phyloP scores from a whole-genome alignment of 2,797 vertebrate genomes.

The Phyllotis vaccarum region DNA sequence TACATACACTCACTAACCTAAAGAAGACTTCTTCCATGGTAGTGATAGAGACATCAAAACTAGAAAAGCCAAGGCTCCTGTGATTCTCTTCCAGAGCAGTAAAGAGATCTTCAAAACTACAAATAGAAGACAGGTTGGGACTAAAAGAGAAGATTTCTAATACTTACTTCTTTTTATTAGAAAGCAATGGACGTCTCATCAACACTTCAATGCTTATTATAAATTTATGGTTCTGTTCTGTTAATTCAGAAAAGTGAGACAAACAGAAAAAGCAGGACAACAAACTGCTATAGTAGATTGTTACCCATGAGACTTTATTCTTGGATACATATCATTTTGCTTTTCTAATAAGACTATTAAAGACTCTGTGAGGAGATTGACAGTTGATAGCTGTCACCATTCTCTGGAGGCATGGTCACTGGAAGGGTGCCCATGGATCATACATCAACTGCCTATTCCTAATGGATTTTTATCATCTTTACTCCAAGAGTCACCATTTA shows the following conservation, averaged over 20 bases:
- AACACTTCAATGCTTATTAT: neutral
- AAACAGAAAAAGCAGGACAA: neutral
- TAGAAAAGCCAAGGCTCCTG: slow-evolving; percentile 64
- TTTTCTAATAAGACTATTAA: neutral
- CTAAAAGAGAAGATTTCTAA: neutral
- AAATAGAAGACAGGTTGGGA: neutral
- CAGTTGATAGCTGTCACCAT: neutral
- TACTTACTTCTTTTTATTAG: neutral
- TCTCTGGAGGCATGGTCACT: neutral
- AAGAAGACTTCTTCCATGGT: slow-evolving; percentile 78
- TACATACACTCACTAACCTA: slow-evolving; percentile 33
- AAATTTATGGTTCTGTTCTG: neutral
- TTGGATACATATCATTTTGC: neutral
- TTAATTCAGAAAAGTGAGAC: neutral
- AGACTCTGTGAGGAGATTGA: neutral
- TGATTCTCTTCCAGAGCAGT: slow-evolving; percentile 60
- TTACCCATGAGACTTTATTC: slow-evolving; percentile 1
- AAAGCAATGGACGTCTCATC: neutral
- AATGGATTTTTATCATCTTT: neutral
- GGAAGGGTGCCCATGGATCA: neutral
- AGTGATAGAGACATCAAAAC: slow-evolving; percentile 59
- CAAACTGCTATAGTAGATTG: neutral
- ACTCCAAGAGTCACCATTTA: neutral
- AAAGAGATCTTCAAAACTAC: slow-evolving; percentile 70
- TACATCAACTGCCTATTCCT: neutral